Evolutionary conservation across 92 coral and sea anemone species (phyloP).

Genomic region (Epizoanthus illoricatus): DNA sequence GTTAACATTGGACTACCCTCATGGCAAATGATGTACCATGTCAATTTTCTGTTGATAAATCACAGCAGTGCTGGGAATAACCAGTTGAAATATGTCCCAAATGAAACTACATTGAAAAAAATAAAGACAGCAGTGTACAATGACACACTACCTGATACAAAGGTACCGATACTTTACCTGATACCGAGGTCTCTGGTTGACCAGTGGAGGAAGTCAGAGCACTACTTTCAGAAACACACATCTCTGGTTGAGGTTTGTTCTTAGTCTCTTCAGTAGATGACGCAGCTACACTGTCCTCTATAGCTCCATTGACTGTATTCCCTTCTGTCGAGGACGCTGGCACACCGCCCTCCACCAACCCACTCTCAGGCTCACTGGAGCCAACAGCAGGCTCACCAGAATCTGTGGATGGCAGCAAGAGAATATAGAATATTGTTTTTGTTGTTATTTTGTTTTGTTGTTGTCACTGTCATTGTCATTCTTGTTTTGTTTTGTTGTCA

Average conservation of each 20-base stretch:
- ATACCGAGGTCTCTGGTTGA: conserved; percentile 11
- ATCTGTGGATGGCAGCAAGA: conserved; percentile 25
- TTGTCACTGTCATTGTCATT: too few species aligned
- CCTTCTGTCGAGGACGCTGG: conserved; percentile 30
- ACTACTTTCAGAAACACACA: conserved; percentile 9
- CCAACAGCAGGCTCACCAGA: conserved; percentile 79
- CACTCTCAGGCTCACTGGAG: conserved; percentile 77
- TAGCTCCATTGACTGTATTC: conserved; percentile 9
- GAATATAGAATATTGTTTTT: background rate
- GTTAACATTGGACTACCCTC: too few species aligned
- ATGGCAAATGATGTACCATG: too few species aligned
- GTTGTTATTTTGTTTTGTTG: too few species aligned
- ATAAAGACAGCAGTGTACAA: too few species aligned
- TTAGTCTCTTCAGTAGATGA: conserved; percentile 16
- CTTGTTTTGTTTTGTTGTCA: too few species aligned
- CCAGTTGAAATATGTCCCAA: background rate
- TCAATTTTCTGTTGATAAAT: too few species aligned
- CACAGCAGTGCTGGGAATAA: too few species aligned
- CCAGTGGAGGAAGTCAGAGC: conserved; percentile 11
- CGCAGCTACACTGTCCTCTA: conserved; percentile 22
- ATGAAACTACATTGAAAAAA: background rate
- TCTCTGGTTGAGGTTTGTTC: conserved; percentile 14
- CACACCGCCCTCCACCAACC: conserved; percentile 8
- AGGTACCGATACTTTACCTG: conserved; percentile 59
- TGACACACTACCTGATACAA: conserved; percentile 40